phyloP scores from a whole-genome alignment of 2,888 invertebrate genomes.

The Meteorus cinctellus region DNA sequence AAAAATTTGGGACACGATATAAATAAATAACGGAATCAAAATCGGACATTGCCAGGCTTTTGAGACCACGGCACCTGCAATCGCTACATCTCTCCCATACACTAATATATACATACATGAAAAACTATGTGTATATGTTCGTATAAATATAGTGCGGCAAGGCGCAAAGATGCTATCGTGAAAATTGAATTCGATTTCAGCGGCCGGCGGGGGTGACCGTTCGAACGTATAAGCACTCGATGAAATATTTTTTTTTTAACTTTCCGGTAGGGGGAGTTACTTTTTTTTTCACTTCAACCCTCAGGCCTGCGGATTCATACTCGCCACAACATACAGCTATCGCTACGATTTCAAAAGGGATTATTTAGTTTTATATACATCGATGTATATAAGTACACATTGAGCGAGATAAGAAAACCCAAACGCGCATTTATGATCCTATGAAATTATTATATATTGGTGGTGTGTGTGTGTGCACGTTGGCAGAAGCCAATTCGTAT shows the following conservation, averaged over 20 bases:
- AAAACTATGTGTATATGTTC: not conserved
- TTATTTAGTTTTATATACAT: constrained; percentile 66
- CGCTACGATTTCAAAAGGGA: constrained; percentile 57
- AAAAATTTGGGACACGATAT: constrained; percentile 4
- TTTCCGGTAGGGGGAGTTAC: not conserved
- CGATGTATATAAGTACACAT: not conserved
- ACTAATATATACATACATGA: constrained; percentile 12
- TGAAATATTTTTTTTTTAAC: constrained; percentile 68
- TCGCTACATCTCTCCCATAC: constrained; percentile 17
- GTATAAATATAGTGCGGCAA: constrained; percentile 3
- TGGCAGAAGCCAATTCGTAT: constrained; percentile 4
- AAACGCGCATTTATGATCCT: not conserved
- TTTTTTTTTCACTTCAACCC: constrained; percentile 51
- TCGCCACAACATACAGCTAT: constrained; percentile 44
- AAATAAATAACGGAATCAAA: constrained; percentile 31
- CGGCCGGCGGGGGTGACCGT: constrained; percentile 67
- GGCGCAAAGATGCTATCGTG: constrained; percentile 70
- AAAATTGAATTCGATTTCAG: constrained; percentile 71
- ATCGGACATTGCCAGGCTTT: constrained; percentile 35
- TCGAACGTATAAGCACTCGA: constrained; percentile 73
- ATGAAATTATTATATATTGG: constrained; percentile 43
- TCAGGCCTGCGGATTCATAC: constrained; percentile 59
- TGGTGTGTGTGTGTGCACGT: constrained; percentile 4
- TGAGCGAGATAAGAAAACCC: constrained; percentile 67
- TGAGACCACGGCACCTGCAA: constrained; percentile 37